Percentiles rank a stretch among this genome's conserved stretches.
phyloP scores from a whole-genome alignment of 2,113 vertebrate species.

The Apaloderma vittatum region DNA sequence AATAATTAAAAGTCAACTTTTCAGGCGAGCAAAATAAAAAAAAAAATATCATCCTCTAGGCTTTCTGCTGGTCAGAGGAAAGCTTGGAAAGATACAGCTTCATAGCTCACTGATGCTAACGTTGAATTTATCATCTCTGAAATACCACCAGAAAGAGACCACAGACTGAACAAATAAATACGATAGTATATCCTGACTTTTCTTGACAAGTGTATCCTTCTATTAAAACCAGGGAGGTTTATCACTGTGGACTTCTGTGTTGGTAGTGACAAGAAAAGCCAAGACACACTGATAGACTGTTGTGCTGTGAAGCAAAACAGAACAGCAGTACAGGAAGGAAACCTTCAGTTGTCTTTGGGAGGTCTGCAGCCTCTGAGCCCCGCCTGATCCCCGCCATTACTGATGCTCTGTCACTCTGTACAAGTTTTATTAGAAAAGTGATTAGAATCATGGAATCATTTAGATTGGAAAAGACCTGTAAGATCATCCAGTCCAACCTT shows the following conservation, averaged over 20 bases:
- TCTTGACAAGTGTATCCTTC: not conserved
- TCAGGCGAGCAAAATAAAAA: not conserved
- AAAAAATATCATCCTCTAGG: not conserved
- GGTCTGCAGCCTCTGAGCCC: not conserved
- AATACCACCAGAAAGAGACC: not conserved
- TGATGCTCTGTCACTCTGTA: not conserved
- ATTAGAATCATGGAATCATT: too few relatives aligned
- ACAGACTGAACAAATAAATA: not conserved
- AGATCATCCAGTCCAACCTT: too few relatives aligned
- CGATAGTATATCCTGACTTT: rapidly evolving
- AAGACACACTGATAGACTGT: not conserved
- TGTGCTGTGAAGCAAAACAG: not conserved
- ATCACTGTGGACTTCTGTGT: not conserved
- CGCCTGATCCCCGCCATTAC: not conserved
- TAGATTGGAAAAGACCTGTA: too few relatives aligned
- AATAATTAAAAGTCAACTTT: not conserved
- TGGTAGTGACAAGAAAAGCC: not conserved
- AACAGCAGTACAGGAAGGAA: not conserved
- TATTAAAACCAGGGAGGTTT: not conserved
- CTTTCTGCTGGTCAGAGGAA: not conserved
- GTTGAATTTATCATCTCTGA: not conserved
- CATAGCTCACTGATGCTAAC: not conserved
- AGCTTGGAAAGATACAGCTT: not conserved
- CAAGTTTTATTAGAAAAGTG: not conserved
- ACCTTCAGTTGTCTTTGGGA: not conserved